Percentiles rank a stretch among this genome's conserved stretches.
Conservation (phyloP, 2,888 invertebrate genomes). For the Trichopria drosophilae region DNA sequence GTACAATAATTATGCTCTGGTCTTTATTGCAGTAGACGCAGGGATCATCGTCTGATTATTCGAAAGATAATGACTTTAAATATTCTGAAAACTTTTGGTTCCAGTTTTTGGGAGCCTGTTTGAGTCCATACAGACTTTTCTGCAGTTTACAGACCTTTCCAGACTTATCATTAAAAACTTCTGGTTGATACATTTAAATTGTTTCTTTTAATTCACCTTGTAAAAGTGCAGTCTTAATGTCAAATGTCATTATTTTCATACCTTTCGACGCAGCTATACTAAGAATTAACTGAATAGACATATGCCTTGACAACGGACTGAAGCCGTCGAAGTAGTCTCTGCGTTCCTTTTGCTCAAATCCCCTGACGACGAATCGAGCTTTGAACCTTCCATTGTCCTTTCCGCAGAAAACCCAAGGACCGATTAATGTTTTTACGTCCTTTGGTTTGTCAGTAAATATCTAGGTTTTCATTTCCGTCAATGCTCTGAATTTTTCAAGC, state of each 20-base stretch:
- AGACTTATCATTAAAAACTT: no score
- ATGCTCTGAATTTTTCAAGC: constrained; percentile 33
- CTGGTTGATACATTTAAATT: no score
- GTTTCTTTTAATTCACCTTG: no score
- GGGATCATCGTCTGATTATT: no score
- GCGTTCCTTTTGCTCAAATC: constrained; percentile 36
- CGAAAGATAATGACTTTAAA: no score
- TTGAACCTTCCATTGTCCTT: constrained; percentile 37
- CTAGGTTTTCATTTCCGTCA: constrained; percentile 38
- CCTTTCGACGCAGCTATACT: constrained; percentile 36
- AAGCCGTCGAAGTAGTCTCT: constrained; percentile 37
- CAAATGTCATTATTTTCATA: constrained; percentile 32
- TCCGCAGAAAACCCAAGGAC: constrained; percentile 37
- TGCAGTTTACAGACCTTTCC: no score
- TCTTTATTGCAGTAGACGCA: no score
- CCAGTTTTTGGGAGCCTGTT: no score
- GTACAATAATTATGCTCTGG: no score
- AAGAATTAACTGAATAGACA: constrained; percentile 35
- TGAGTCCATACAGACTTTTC: no score
- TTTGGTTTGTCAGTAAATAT: constrained; percentile 28
- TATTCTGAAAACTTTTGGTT: no score
- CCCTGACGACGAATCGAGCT: constrained; percentile 37
- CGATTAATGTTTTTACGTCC: no score
- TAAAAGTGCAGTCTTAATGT: constrained; percentile 36
- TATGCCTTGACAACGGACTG: constrained; percentile 39